Evolutionary conservation across 2,888 invertebrate genomes (phyloP).

Genomic region (Cephus sareptanus): DNA sequence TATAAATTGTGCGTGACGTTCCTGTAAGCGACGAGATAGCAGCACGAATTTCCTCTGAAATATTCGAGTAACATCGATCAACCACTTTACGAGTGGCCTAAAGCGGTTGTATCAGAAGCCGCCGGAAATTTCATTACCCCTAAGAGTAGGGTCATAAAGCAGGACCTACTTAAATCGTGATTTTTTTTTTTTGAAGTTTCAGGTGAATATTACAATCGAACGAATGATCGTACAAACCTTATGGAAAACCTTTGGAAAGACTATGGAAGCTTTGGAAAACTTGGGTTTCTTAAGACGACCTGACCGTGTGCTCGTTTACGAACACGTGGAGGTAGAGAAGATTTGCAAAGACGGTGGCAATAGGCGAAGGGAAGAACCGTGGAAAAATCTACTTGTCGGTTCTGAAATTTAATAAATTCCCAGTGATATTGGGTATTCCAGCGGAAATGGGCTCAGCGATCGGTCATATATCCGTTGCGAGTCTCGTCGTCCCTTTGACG

Average conservation of each 20-base stretch:
- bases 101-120: not conserved
- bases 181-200: not conserved
- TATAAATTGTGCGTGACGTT: not conserved
- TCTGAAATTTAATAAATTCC: not conserved
- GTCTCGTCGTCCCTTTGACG: conserved; percentile 1
- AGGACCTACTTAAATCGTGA: not conserved
- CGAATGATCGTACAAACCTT: conserved; percentile 4
- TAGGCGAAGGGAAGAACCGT: not conserved
- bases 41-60: not conserved
- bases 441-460: not conserved
- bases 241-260: conserved; percentile 1
- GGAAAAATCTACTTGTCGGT: not conserved
- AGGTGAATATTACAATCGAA: conserved; percentile 10
- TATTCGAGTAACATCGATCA: not conserved
- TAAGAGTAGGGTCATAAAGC: not conserved
- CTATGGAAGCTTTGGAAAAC: conserved; percentile 16
- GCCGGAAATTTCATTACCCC: not conserved
- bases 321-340: conserved; percentile 19
- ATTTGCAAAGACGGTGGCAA: conserved; percentile 4
- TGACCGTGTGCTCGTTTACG: conserved; percentile 19
- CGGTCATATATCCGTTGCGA: not conserved
- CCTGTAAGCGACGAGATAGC: not conserved
- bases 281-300: conserved; percentile 8
- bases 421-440: not conserved
- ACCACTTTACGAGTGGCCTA: not conserved